Conservation (phyloP, 2,888 invertebrate genomes). For the Ormyrus rosae region DNA sequence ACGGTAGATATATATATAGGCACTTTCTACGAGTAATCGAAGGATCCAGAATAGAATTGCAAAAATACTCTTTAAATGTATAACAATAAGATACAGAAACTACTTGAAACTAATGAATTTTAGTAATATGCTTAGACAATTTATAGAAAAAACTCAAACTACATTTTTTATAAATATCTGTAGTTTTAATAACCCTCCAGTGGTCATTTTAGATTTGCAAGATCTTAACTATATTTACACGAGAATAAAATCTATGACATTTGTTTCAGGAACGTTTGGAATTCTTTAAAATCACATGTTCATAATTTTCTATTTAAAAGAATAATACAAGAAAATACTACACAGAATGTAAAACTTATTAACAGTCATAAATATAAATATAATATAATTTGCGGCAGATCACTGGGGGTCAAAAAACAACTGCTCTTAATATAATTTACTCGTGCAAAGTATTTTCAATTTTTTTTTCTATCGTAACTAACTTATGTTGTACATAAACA, state of each 20-base stretch:
- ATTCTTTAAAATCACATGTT: slow-evolving; percentile 1
- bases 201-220: slow-evolving; percentile 25
- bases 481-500: slow-evolving; percentile 1
- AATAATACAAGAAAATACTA: not conserved
- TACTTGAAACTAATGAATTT: slow-evolving; percentile 16
- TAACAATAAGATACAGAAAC: slow-evolving; percentile 26
- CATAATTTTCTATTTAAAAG: slow-evolving; percentile 9
- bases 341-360: slow-evolving; percentile 4
- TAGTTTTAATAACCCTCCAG: slow-evolving; percentile 42
- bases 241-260: slow-evolving; percentile 9
- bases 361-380: not conserved
- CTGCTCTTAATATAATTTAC: not conserved
- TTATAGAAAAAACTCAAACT: slow-evolving; percentile 37
- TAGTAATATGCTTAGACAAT: slow-evolving; percentile 35
- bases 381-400: not conserved
- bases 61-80: slow-evolving; percentile 41
- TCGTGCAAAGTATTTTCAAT: not conserved
- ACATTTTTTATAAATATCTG: slow-evolving; percentile 19
- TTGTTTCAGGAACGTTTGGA: slow-evolving; percentile 42
- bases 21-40: slow-evolving; percentile 73
- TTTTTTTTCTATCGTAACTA: slow-evolving; percentile 6
- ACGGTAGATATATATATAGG: slow-evolving; percentile 64
- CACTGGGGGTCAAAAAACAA: slow-evolving; percentile 15
- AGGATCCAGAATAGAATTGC: slow-evolving; percentile 59
- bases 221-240: slow-evolving; percentile 40